These are phyloP conservation scores for Podocnemis expansa DNA, from an alignment of 2,113 vertebrate genomes.

Conservation along the genomic window DNA sequence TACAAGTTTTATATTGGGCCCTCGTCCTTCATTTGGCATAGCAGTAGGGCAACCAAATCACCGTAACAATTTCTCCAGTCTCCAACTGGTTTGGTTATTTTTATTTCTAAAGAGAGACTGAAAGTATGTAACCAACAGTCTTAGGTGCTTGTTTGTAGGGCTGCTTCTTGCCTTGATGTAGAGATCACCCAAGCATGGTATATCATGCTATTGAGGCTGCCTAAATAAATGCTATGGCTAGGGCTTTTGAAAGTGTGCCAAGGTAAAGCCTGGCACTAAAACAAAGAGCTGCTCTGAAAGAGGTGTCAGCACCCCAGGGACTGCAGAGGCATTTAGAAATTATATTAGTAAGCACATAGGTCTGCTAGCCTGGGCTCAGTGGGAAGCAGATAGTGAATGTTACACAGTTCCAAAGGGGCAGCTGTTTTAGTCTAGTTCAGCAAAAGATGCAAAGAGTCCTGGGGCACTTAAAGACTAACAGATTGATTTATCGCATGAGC, in stretches of 20 bases:
- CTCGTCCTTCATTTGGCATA: too few species aligned
- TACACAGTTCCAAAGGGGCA: accelerated
- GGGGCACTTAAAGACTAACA: too few species aligned
- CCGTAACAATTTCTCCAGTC: too few species aligned
- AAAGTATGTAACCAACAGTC: accelerated
- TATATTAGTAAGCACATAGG: background rate
- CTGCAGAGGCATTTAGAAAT: background rate
- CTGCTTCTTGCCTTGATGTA: background rate
- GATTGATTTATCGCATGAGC: too few species aligned
- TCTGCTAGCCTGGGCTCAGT: background rate
- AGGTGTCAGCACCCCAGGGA: background rate
- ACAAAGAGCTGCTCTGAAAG: background rate
- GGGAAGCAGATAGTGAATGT: accelerated
- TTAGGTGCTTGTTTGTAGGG: accelerated
- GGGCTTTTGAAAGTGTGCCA: accelerated
- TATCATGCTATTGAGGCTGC: background rate
- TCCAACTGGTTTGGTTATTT: too few species aligned
- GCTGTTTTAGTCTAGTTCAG: too few species aligned
- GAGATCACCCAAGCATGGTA: background rate
- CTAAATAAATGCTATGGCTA: accelerated
- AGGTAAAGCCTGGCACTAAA: accelerated
- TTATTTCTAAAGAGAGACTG: too few species aligned
- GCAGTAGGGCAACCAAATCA: too few species aligned
- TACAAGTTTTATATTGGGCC: too few species aligned
- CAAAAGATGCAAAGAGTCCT: too few species aligned